Evolutionary conservation across 2,113 vertebrate genomes (phyloP).

Genomic region (Otus sunia): DNA sequence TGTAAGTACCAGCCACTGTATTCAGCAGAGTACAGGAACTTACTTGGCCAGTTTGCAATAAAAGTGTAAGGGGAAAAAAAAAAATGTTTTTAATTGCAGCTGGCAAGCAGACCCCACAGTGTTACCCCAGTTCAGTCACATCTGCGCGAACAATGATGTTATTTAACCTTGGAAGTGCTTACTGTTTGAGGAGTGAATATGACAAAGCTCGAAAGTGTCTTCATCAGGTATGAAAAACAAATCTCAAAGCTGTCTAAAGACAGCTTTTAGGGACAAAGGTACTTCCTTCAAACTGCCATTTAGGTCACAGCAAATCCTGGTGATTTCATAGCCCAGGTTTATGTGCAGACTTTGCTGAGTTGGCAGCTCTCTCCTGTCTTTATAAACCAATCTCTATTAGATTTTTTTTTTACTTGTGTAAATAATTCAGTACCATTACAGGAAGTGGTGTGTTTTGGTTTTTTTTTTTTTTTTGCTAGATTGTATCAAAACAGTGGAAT

Average conservation of each 20-base stretch:
- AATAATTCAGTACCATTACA: not conserved
- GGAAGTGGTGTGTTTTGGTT: too few relatives aligned
- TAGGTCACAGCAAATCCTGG: not conserved
- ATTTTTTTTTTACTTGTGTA: not conserved
- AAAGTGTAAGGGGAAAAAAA: not conserved
- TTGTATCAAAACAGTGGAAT: not conserved
- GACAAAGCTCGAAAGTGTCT: slow-evolving; percentile 98
- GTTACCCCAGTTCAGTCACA: slow-evolving; percentile 92
- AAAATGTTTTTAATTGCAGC: slow-evolving; percentile 69
- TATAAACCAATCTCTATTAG: not conserved
- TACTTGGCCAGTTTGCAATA: not conserved
- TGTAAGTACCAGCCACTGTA: slow-evolving; percentile 80
- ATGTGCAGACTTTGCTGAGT: not conserved
- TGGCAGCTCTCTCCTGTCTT: not conserved
- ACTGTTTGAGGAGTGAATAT: slow-evolving; percentile 95
- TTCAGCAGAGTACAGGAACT: not conserved
- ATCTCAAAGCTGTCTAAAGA: not conserved
- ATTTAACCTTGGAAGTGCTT: slow-evolving; percentile 96
- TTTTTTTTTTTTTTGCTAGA: not conserved
- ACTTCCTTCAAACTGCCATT: not conserved
- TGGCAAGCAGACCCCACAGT: slow-evolving; percentile 91
- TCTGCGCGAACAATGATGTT: slow-evolving; percentile 97
- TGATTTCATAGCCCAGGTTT: not conserved
- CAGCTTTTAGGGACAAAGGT: not conserved
- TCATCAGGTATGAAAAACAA: slow-evolving; percentile 84